phyloP scores from a whole-genome alignment of 2,797 vertebrate genomes.

The Falco rusticolus region DNA sequence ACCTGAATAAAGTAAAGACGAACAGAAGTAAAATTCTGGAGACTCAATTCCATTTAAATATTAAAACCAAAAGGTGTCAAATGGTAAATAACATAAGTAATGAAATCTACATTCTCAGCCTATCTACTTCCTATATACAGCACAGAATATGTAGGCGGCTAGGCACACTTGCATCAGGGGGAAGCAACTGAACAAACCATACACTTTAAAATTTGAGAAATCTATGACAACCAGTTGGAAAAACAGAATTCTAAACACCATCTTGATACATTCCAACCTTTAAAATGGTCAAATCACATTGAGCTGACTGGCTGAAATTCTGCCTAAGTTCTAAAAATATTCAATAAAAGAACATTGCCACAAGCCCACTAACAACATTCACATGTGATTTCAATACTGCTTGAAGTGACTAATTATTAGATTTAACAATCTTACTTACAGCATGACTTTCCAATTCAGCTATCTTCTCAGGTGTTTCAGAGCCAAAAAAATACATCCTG shows the following conservation, averaged over 20 bases:
- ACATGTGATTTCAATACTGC: neutral
- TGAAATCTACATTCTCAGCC: neutral
- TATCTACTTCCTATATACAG: neutral
- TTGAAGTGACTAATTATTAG: neutral
- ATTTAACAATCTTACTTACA: constrained; percentile 77
- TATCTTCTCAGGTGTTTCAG: constrained; percentile 91
- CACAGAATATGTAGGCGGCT: neutral
- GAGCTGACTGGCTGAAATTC: neutral
- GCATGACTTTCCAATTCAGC: constrained; percentile 94
- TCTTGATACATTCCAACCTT: neutral
- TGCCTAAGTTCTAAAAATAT: neutral
- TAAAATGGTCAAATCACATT: neutral
- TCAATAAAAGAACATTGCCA: neutral
- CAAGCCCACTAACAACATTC: neutral
- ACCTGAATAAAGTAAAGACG: neutral
- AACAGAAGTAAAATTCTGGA: neutral
- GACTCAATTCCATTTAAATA: neutral
- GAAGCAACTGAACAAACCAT: neutral
- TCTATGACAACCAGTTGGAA: neutral
- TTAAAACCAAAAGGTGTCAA: neutral
- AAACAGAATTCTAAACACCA: neutral
- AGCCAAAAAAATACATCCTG: constrained; percentile 96
- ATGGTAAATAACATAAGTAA: neutral
- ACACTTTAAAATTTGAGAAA: neutral
- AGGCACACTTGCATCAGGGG: neutral